phyloP scores from a whole-genome alignment of 2,888 invertebrate species.

The Elaeidobius kamerunicus region DNA sequence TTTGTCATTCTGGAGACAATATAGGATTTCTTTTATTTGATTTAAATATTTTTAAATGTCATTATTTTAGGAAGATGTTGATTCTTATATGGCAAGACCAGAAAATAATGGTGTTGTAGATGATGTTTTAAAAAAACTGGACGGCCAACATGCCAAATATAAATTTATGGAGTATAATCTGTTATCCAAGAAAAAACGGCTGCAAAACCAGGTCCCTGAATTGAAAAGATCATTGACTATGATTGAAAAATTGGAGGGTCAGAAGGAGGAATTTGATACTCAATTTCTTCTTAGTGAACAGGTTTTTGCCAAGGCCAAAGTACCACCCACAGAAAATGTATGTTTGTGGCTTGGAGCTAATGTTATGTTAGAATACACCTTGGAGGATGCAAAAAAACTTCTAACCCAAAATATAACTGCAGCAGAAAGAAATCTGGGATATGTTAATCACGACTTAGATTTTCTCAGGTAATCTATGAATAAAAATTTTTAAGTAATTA shows the following conservation, averaged over 20 bases:
- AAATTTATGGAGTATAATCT: slow-evolving; percentile 96
- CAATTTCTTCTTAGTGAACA: slow-evolving; percentile 92
- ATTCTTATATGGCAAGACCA: slow-evolving; percentile 81
- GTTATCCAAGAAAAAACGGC: slow-evolving; percentile 77
- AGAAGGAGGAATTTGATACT: slow-evolving; percentile 78
- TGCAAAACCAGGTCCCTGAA: slow-evolving; percentile 93
- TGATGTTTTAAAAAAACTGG: slow-evolving; percentile 78
- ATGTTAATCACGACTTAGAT: slow-evolving; percentile 90
- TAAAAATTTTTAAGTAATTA: too few relatives aligned
- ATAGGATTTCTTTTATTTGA: neutral
- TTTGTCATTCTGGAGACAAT: neutral
- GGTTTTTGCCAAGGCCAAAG: slow-evolving; percentile 70
- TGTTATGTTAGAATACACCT: slow-evolving; percentile 94
- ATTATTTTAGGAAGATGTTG: slow-evolving; percentile 82
- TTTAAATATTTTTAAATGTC: neutral
- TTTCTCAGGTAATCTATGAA: slow-evolving; percentile 84
- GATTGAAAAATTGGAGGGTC: slow-evolving; percentile 82
- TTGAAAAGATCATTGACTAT: slow-evolving; percentile 86
- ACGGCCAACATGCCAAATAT: slow-evolving; percentile 94
- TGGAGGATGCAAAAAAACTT: slow-evolving; percentile 85
- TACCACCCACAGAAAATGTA: slow-evolving; percentile 88
- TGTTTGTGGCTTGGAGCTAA: slow-evolving; percentile 85
- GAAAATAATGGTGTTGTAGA: slow-evolving; percentile 83
- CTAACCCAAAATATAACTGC: slow-evolving; percentile 79
- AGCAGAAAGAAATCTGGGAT: slow-evolving; percentile 78